Evolutionary conservation across 2,888 invertebrate genomes (phyloP).

Genomic region (Drosophila mettleri): DNA sequence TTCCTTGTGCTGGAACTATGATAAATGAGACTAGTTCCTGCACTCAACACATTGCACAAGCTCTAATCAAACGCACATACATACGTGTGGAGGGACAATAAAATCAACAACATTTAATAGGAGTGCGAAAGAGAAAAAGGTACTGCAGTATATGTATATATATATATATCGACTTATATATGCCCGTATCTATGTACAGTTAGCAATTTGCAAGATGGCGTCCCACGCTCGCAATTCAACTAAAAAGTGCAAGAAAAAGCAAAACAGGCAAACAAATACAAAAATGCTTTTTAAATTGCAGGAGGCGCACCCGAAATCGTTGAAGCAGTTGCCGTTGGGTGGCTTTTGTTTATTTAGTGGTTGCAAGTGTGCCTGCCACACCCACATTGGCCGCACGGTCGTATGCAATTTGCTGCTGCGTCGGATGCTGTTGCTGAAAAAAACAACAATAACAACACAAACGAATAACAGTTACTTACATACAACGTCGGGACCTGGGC

Average conservation of each 20-base stretch:
- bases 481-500: slow-evolving; percentile 22
- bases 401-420: slow-evolving; percentile 60
- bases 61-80: slow-evolving; percentile 30
- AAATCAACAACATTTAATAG: slow-evolving; percentile 43
- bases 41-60: neutral
- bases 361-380: slow-evolving; percentile 68
- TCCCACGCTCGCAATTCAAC: slow-evolving; percentile 15
- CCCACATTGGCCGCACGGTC: slow-evolving; percentile 45
- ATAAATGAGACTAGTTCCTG: slow-evolving; percentile 22
- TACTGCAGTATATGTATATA: slow-evolving; percentile 25
- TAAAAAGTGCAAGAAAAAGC: slow-evolving; percentile 40
- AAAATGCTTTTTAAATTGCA: slow-evolving; percentile 38
- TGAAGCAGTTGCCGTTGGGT: slow-evolving; percentile 7
- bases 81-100: slow-evolving; percentile 31
- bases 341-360: slow-evolving; percentile 75
- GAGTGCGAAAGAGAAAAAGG: slow-evolving; percentile 20
- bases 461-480: slow-evolving; percentile 49
- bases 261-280: slow-evolving; percentile 38
- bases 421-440: slow-evolving; percentile 47
- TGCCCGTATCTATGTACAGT: slow-evolving; percentile 28
- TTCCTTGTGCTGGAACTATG: slow-evolving; percentile 13
- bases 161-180: neutral
- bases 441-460: slow-evolving; percentile 48
- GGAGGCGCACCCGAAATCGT: slow-evolving; percentile 35
- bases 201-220: slow-evolving; percentile 62